A percentile compares a stretch with the other conserved stretches of the same genome.
phyloP scores from a whole-genome alignment of 2,113 vertebrate genomes.

The Calyptommatus sinebrachiatus region DNA sequence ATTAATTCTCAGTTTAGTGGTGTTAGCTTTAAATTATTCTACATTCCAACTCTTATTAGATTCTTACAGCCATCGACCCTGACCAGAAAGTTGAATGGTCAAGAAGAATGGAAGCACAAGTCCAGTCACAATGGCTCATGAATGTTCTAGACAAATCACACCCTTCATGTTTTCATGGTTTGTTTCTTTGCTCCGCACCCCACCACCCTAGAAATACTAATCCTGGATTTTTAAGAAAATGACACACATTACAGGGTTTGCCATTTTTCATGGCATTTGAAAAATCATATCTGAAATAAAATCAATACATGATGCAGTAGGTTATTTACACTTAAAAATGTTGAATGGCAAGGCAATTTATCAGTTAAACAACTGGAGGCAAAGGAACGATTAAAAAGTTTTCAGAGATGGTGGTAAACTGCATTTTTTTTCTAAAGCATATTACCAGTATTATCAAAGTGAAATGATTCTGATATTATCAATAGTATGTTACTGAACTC shows the following conservation, averaged over 20 bases:
- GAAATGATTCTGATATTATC: too few species aligned
- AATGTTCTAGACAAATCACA: constrained; percentile 33
- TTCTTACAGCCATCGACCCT: background rate
- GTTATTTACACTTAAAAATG: constrained; percentile 56
- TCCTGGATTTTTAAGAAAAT: constrained; percentile 48
- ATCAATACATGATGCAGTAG: constrained; percentile 40
- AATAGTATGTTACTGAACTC: too few species aligned
- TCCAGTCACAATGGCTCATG: background rate
- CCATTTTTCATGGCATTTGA: constrained; percentile 47
- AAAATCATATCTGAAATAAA: constrained; percentile 55
- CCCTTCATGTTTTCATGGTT: constrained; percentile 27
- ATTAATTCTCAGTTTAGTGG: too few species aligned
- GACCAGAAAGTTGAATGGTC: background rate
- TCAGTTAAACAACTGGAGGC: constrained; percentile 31
- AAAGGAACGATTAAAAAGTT: background rate
- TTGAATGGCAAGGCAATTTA: constrained; percentile 23
- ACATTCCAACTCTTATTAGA: background rate
- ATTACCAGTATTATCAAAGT: too few species aligned
- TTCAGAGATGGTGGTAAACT: too few species aligned
- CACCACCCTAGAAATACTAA: constrained; percentile 10
- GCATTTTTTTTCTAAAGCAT: too few species aligned
- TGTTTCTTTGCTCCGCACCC: constrained; percentile 31
- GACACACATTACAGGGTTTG: constrained; percentile 43
- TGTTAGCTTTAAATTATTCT: too few species aligned
- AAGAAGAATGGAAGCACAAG: background rate